Evolutionary conservation across 2,797 vertebrate genomes (phyloP), one percentile per base, ranked within the genome.

Genomic region (Myioborus miniatus): DNA sequence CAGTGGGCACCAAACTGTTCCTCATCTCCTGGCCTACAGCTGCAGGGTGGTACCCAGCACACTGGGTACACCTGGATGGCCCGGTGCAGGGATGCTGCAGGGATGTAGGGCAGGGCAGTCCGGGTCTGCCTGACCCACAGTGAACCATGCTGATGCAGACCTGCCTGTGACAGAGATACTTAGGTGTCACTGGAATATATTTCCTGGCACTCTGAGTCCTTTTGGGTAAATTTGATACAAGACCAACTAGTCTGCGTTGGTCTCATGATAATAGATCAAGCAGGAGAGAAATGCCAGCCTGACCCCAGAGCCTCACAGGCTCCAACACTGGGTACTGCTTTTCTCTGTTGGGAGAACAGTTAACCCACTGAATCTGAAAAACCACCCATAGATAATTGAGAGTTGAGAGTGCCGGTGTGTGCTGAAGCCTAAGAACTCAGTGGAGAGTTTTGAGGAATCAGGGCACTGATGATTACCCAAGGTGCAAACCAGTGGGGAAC

Each of bases 281-380:
- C 18, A 70, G 87, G 37, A 92, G 44, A 41, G 60, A 0, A 0
- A 15, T 0, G 1, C 58, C 43, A 78, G 58, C 46, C 32, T 1
- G 21, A 60, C 6, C 60, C 64, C 62, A 59, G 20, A 59, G 58
- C 58, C 65, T 75, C 41, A 44, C 4, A 20, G 46, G 30, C 37
- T 65, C 47, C 0, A 55, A 49, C 39, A 77, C 36, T 9, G n/a
- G 43, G 56, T 77, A 41, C 43, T 41, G 46, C 5, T 36, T 79
- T 87, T 69, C 44, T 75, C 67, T 46, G 12, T 59, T 1, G 6
- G 63, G 41, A 72, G 24, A 44, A 15, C 4, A 36, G 47, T 91
- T 94, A 89, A 91, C 82, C 82, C 68, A 30, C 47, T 55, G 67
- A 72, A 76, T 87, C 59, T 94, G 60, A 36, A 77, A 87, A 92